These are phyloP conservation scores for Atrina japonica DNA, from an alignment of 2,888 invertebrate species.

Conservation along the genomic window DNA sequence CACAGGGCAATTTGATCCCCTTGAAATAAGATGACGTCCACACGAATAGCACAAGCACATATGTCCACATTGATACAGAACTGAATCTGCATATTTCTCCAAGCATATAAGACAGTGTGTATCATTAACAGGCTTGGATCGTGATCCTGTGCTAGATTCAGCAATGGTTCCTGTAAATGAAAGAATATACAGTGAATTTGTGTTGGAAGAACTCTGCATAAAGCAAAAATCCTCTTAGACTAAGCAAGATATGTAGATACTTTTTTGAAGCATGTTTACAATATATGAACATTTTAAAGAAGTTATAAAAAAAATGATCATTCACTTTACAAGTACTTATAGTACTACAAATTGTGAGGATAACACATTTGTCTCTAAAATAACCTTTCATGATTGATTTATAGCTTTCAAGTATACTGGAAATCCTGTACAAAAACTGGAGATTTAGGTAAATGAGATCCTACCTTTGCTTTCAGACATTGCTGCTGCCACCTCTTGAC, in stretches of 20 bases:
- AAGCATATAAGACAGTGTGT: slow-evolving; percentile 78
- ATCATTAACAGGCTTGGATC: slow-evolving; percentile 69
- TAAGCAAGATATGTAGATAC: not conserved
- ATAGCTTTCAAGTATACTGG: too few relatives aligned
- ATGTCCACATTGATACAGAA: slow-evolving; percentile 80
- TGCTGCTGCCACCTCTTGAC: slow-evolving; percentile 80
- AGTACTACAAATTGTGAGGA: too few relatives aligned
- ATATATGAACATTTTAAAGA: too few relatives aligned
- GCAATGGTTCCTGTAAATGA: slow-evolving; percentile 37
- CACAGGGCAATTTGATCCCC: slow-evolving; percentile 76
- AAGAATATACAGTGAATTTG: not conserved
- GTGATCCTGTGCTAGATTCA: slow-evolving; percentile 24
- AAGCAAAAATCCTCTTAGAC: not conserved
- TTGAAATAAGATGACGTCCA: slow-evolving; percentile 71
- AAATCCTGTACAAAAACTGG: too few relatives aligned
- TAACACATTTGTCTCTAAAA: too few relatives aligned
- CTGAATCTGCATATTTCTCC: slow-evolving; percentile 75
- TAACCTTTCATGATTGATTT: too few relatives aligned
- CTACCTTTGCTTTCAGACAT: slow-evolving; percentile 58
- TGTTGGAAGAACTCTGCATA: not conserved
- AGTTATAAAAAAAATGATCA: too few relatives aligned
- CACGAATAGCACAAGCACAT: slow-evolving; percentile 79
- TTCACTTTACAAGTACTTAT: too few relatives aligned
- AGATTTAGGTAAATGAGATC: too few relatives aligned
- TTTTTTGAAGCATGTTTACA: too few relatives aligned